Base-by-base conservation (phyloP, 1,140 invertebrate genomes). In the Drosophila paulistorum region DNA sequence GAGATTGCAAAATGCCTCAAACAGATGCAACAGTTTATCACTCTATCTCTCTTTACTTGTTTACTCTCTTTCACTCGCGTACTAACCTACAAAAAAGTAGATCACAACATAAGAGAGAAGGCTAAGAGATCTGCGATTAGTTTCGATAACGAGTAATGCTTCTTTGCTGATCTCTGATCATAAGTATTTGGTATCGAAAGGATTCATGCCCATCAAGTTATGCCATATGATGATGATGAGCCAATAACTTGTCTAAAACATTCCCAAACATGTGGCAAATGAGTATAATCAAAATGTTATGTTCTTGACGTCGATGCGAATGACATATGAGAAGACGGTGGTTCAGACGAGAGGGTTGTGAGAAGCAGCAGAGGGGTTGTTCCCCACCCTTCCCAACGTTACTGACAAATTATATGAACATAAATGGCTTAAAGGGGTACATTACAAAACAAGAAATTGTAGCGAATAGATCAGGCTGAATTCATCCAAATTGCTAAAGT, bases 201-300 rank as follows among this genome's bases (percentile, higher is more conserved):
- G 35, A 7, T 3, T 35, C 5, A 9, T 10, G 10, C 37, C 37
- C 37, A 11, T 10, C 0, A 39, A 39, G 11, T 39, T 39, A 13
- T 39, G 37, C 37, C 11, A 13, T 13, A 39, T 1, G 2, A 39
- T 39, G 1, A 37, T 37, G 35, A 10, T 37, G 23, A 26, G 3
- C 35, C 89, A 80, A 89, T 80, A 87, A 87, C 89, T 80, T 87
- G 84, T 87, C 84, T 79, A 84, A 87, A 87, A 87, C 84, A 87
- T 84, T 80, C 84, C 84, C 89, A 84, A 87, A 84, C 84, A 84
- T 89, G 77, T 84, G 84, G 76, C 77, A 77, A 17, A 13, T 76
- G 76, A 65, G 48, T 62, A 77, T 74, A 87, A 23, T 10, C 17
- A 4, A 51, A 51, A 51, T 51, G 17, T 51, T 23, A 45, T 73